Evolutionary conservation across 2,888 invertebrate species (phyloP), one percentile per base, ranked within the genome.

Genomic region (Andrena chrysosceles): DNA sequence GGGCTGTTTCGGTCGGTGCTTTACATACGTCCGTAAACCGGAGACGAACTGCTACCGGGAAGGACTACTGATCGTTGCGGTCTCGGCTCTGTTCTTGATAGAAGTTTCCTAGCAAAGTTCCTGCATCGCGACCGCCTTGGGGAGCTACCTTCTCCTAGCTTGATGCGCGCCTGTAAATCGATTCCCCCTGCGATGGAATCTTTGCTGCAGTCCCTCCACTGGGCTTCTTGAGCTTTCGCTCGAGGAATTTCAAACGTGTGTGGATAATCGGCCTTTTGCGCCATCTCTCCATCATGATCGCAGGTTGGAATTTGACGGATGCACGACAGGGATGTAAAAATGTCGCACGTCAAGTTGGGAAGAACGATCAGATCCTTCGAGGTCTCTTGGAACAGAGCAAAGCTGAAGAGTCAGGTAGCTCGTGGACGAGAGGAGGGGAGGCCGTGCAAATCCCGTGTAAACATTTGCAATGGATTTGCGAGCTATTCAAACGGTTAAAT

Each of bases 401-500:
- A 82, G 78, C 72, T 73, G 71, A 86, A 71, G 83, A 85, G 85
- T 83, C 85, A 71, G 80, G 78, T 85, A 84, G 85, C 80, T 82
- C 59, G 80, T 70, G 77, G 83, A 80, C 75, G 76, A 33, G 26
- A 59, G 72, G 70, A 68, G 81, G 80, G 78, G 78, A 62, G 83
- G 77, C 87, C 90, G 91, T 88, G 90, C 89, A 93, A 93, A 93
- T 92, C 92, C 91, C 92, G 91, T 93, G 94, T 93, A 94, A 94
- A 94, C 93, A 94, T 94, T 94, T 94, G 93, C 93, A 92, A 93
- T 93, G 93, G 94, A 93, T 94, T 94, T 93, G 93, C 91, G 91
- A 93, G 93, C 93, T 94, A 94, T 94, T 94, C 93, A 94, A 94
- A 93, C 93, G 93, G 93, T 93, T 93, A 94, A 93, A 94, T 93